Percentiles rank a stretch among this genome's conserved stretches.
Evolutionary conservation across 2,888 invertebrate genomes (phyloP).

Genomic region (Drepana falcataria): DNA sequence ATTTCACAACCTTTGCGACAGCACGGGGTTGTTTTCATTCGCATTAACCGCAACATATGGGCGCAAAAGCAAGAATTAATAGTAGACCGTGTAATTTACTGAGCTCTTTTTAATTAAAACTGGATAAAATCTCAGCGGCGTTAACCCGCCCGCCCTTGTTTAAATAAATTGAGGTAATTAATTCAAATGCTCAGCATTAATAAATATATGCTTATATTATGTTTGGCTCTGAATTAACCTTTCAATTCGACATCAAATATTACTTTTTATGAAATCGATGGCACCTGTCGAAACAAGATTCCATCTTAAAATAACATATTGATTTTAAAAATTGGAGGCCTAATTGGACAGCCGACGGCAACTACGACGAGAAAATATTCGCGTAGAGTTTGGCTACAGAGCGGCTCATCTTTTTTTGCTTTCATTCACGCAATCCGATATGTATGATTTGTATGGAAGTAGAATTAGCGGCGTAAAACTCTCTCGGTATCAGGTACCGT

Average conservation of each 20-base stretch:
- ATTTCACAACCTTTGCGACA: neutral
- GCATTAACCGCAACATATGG: slow-evolving; percentile 1
- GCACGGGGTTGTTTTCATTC: neutral
- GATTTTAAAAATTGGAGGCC: slow-evolving; percentile 11
- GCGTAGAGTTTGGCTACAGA: too few relatives aligned
- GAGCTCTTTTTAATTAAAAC: slow-evolving; percentile 8
- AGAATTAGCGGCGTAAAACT: too few relatives aligned
- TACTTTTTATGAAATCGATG: slow-evolving; percentile 1
- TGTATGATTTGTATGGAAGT: too few relatives aligned
- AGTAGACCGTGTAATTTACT: neutral
- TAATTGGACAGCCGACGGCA: slow-evolving; percentile 1
- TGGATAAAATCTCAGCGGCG: neutral
- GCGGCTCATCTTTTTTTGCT: too few relatives aligned
- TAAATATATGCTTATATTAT: neutral
- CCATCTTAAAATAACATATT: slow-evolving; percentile 11
- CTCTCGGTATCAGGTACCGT: too few relatives aligned
- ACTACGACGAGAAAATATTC: too few relatives aligned
- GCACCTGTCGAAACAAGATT: neutral
- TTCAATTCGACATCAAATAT: slow-evolving; percentile 7
- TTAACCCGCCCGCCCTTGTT: neutral
- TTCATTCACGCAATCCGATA: too few relatives aligned
- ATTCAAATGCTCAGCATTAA: neutral
- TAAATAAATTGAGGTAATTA: neutral
- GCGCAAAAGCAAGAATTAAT: slow-evolving; percentile 4
- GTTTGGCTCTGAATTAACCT: too few relatives aligned